phyloP scores from a whole-genome alignment of 2,113 vertebrate genomes.

The Helogale parvula region DNA sequence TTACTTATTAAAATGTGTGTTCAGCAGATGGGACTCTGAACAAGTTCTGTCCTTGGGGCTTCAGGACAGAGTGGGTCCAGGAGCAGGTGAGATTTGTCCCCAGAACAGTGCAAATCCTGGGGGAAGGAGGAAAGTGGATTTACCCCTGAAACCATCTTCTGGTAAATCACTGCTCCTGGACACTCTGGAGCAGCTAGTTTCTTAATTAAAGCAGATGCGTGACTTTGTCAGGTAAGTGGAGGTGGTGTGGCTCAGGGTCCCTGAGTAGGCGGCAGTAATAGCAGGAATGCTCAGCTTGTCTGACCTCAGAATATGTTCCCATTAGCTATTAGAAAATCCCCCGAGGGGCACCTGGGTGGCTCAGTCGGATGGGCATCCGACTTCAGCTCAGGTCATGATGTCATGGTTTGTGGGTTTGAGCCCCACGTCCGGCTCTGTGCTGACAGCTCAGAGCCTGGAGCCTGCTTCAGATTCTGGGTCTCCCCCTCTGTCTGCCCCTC shows the following conservation, averaged over 20 bases:
- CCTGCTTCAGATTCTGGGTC: too few species aligned
- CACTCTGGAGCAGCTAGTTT: neutral
- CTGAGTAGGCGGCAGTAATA: neutral
- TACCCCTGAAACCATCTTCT: neutral
- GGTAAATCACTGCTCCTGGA: neutral
- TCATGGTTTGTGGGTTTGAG: too few species aligned
- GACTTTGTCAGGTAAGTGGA: neutral
- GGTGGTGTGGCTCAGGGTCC: neutral
- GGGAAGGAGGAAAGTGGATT: neutral
- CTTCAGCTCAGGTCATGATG: too few species aligned
- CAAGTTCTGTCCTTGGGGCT: neutral
- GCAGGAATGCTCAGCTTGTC: neutral
- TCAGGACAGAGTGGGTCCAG: neutral
- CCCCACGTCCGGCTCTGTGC: too few species aligned
- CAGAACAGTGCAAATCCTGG: neutral
- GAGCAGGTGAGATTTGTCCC: neutral
- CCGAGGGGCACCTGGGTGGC: neutral
- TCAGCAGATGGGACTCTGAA: slow-evolving; percentile 65
- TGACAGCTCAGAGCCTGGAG: too few species aligned
- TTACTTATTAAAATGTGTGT: slow-evolving; percentile 68
- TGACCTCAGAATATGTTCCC: neutral
- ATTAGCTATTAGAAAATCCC: slow-evolving; percentile 26
- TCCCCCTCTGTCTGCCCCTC: too few species aligned
- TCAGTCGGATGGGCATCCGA: too few species aligned
- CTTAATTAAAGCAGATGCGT: neutral